These are phyloP conservation scores for Beaufortia kweichowensis DNA, from an alignment of 2,113 vertebrate genomes.

Conservation along the genomic window DNA sequence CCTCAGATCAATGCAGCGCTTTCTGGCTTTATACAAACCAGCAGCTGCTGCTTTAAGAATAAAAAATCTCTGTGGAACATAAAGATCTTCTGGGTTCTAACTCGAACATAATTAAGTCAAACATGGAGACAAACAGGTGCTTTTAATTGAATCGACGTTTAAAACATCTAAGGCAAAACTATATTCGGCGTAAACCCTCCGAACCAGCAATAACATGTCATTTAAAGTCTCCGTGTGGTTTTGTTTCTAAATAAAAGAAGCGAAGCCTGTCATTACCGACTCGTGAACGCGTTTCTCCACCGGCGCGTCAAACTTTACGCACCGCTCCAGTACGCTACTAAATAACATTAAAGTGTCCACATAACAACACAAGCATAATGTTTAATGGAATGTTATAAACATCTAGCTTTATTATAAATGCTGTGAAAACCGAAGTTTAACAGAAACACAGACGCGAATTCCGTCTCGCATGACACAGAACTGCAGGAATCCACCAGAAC, in stretches of 20 bases:
- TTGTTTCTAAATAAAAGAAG: conserved; percentile 38
- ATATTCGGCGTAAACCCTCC: too few relatives aligned
- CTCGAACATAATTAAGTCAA: neutral
- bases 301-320: conserved; percentile 18
- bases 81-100: too few relatives aligned
- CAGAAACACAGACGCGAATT: too few relatives aligned
- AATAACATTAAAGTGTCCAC: neutral
- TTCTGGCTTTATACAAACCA: neutral
- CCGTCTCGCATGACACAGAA: too few relatives aligned
- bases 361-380: too few relatives aligned
- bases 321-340: neutral
- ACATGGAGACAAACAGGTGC: conserved; percentile 20
- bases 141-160: neutral
- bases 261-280: conserved; percentile 32
- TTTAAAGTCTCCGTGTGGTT: conserved; percentile 22
- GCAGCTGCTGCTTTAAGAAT: neutral
- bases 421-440: too few relatives aligned
- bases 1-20: too few relatives aligned
- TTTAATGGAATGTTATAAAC: neutral
- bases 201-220: neutral
- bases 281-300: neutral
- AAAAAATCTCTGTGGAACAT: neutral
- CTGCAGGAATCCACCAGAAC: conserved; percentile 1
- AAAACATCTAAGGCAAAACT: neutral
- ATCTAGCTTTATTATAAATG: too few relatives aligned